Evolutionary conservation across 1,140 invertebrate genomes (phyloP), one percentile per base, ranked within the genome.

Genomic region (Mylabris phalerata): DNA sequence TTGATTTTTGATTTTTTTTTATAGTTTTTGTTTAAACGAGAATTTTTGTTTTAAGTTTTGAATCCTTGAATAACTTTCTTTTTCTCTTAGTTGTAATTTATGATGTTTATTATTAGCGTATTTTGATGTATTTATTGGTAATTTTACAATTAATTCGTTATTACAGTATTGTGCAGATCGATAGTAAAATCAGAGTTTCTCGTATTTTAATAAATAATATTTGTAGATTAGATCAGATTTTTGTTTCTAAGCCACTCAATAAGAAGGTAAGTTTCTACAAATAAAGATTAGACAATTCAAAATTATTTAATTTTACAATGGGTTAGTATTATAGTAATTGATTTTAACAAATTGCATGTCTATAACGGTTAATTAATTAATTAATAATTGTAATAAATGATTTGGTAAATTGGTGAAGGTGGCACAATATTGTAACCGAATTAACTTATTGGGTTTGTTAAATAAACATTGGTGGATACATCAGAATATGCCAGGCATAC

Each of bases 401-500:
- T 19, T 19, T 19, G 19, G 19, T 19, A 11, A 48, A 25, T 19
- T 45, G 51, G 51, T 54, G 51, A 38, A 45, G 51, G 51, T 54
- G 11, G 51, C 51, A 54, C 51, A 54, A 54, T 54, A 54, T 45
- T 54, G 51, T 54, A 54, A 50, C 48, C 32, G 32, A 32, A 32
- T 32, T 32, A 32, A 32, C 32, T 32, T 32, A 32, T 32, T 32
- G 32, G 7, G 4, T 32, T 32, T 32, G 32, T 32, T 4, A 7
- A 32, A 5, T 32, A 32, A 19, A 19, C 19, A 1, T 19, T 19
- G 19, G 19, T 32, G 7, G 7, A 61, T 61, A 61, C 55, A 61
- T 61, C 60, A 61, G 55, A 45, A 61, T 58, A 57, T 61, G 60
- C 40, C 48, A 45, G 55, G 54, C 50, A 49, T 61, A 52, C 61